Conservation (phyloP, 2,113 vertebrate genomes). For the Toxotes chatareus region DNA sequence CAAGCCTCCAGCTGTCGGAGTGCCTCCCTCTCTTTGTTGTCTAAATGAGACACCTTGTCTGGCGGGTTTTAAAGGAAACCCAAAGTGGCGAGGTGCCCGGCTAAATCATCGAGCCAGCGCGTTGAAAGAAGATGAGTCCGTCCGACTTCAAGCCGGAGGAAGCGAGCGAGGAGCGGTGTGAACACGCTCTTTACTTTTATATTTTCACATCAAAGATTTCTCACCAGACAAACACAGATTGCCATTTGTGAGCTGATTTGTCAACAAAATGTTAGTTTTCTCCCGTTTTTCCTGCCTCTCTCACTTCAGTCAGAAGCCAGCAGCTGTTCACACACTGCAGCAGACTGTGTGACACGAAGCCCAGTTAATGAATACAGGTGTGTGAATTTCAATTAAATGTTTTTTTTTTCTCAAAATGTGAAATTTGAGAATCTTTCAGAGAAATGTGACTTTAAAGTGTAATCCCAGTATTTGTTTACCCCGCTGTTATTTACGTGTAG, state of each 20-base stretch:
- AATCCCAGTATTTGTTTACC: too few species aligned
- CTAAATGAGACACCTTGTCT: slow-evolving; percentile 72
- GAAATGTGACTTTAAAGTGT: slow-evolving; percentile 2
- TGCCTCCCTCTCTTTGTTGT: slow-evolving; percentile 59
- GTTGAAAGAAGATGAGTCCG: slow-evolving; percentile 46
- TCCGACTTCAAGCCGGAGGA: slow-evolving; percentile 33
- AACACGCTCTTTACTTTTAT: slow-evolving; percentile 22
- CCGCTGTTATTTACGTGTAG: neutral
- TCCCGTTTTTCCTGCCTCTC: neutral
- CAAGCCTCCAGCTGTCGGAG: slow-evolving; percentile 36
- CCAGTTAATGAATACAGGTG: neutral
- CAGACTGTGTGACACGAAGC: neutral
- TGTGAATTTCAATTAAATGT: neutral
- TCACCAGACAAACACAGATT: slow-evolving; percentile 40
- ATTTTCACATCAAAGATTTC: slow-evolving; percentile 36
- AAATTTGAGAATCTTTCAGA: neutral
- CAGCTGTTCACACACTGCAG: neutral
- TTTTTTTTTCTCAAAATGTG: too few species aligned
- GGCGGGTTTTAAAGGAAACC: slow-evolving; percentile 53
- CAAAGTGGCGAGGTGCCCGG: slow-evolving; percentile 53
- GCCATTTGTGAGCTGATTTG: slow-evolving; percentile 11
- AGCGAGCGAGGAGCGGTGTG: neutral
- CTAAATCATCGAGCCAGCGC: slow-evolving; percentile 9
- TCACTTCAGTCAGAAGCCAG: neutral
- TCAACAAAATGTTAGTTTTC: slow-evolving; percentile 14